Conservation (phyloP, 2,888 invertebrate species). For the Habrosyne pyritoides region DNA sequence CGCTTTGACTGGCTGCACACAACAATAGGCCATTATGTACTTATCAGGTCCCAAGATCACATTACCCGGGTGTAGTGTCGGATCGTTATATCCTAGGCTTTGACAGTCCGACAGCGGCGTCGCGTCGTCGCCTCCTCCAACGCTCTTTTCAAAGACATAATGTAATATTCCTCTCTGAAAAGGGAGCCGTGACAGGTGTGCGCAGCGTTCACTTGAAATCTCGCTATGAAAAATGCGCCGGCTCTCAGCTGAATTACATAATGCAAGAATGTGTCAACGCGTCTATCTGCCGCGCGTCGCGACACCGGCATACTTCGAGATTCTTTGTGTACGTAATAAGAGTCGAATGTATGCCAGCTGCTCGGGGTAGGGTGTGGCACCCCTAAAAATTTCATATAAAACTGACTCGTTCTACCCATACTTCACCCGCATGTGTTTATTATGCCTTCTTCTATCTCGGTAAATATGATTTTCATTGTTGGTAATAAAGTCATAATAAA, state of each 20-base stretch:
- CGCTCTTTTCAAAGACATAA: slow-evolving; percentile 64
- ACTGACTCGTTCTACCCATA: slow-evolving; percentile 43
- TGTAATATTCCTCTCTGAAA: slow-evolving; percentile 71
- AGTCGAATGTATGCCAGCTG: slow-evolving; percentile 60
- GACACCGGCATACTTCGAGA: slow-evolving; percentile 48
- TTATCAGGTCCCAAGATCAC: slow-evolving; percentile 42
- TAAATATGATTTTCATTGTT: slow-evolving; percentile 77
- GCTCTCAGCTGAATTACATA: slow-evolving; percentile 63
- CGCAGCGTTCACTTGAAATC: slow-evolving; percentile 62
- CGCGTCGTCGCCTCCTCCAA: slow-evolving; percentile 29
- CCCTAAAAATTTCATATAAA: slow-evolving; percentile 50
- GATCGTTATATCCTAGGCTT: slow-evolving; percentile 41
- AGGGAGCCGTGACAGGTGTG: slow-evolving; percentile 70
- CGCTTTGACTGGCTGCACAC: slow-evolving; percentile 12
- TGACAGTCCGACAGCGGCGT: slow-evolving; percentile 39
- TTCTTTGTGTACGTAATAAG: slow-evolving; percentile 76
- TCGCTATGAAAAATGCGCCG: slow-evolving; percentile 74
- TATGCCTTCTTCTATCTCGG: slow-evolving; percentile 65
- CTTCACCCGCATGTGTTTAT: slow-evolving; percentile 70
- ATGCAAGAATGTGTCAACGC: slow-evolving; percentile 72
- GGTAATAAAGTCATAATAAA: slow-evolving; percentile 74
- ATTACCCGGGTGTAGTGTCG: slow-evolving; percentile 36
- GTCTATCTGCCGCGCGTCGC: slow-evolving; percentile 32
- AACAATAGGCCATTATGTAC: slow-evolving; percentile 37
- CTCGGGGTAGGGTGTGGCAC: slow-evolving; percentile 27